Conservation (phyloP, 2,888 invertebrate species). For the Yponomeuta malinellus region DNA sequence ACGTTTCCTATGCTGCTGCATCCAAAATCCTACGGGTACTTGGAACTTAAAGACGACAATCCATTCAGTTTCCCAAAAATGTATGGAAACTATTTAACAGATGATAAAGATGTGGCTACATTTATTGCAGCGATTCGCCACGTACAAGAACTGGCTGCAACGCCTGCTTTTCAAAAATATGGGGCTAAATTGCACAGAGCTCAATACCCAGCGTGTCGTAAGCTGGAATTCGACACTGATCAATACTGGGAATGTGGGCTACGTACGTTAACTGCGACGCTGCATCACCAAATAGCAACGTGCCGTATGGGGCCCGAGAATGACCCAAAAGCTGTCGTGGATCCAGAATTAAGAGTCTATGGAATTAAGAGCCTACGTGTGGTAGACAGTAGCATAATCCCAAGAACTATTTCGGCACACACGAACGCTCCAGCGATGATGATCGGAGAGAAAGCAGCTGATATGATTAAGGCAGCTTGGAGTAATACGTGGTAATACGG, state of each 20-base stretch:
- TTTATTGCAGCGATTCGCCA: conserved; percentile 78
- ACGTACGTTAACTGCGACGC: conserved; percentile 74
- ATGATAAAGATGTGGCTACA: conserved; percentile 77
- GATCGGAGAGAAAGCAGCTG: conserved; percentile 83
- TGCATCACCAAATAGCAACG: conserved; percentile 81
- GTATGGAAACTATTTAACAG: conserved; percentile 85
- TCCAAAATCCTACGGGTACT: conserved; percentile 82
- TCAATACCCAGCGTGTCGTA: conserved; percentile 70
- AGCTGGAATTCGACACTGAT: conserved; percentile 70
- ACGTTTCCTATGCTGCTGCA: conserved; percentile 82
- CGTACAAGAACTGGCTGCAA: conserved; percentile 72
- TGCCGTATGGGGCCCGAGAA: conserved; percentile 81
- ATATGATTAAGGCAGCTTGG: conserved; percentile 77
- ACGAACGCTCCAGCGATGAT: conserved; percentile 81
- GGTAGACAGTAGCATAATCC: conserved; percentile 81
- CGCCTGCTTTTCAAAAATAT: conserved; percentile 75
- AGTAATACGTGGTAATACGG: conserved; percentile 32
- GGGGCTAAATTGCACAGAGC: conserved; percentile 71
- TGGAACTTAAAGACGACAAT: conserved; percentile 82
- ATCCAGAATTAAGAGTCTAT: conserved; percentile 77
- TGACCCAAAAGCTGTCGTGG: conserved; percentile 79
- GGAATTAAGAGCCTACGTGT: conserved; percentile 78
- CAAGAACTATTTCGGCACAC: conserved; percentile 79
- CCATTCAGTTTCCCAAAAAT: conserved; percentile 86
- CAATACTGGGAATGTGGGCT: conserved; percentile 83